Evolutionary conservation across 2,113 vertebrate species (phyloP).

Genomic region (Octodon degus): DNA sequence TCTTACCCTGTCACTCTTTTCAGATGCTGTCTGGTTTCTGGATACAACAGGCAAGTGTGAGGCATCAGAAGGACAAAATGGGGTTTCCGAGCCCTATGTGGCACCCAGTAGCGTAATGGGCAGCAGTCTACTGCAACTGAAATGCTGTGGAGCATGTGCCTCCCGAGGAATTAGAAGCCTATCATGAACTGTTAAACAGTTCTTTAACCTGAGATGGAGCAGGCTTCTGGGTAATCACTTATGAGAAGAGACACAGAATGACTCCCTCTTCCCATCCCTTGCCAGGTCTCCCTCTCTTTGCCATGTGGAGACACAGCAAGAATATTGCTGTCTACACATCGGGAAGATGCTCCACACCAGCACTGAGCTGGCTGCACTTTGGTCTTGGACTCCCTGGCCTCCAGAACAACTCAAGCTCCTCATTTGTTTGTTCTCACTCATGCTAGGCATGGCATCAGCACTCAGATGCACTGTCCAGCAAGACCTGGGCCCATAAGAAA

Average conservation of each 20-base stretch:
- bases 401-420: background rate
- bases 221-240: background rate
- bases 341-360: background rate
- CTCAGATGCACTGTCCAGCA: background rate
- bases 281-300: background rate
- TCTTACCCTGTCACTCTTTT: background rate
- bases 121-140: background rate
- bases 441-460: background rate
- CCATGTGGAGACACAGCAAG: background rate
- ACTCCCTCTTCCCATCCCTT: background rate
- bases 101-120: background rate
- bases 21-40: background rate
- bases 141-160: background rate
- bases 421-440: background rate
- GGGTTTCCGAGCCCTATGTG: background rate
- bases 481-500: background rate
- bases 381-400: background rate
- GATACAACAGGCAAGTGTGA: background rate
- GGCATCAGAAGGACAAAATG: background rate
- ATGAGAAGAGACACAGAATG: background rate
- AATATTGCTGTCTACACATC: background rate
- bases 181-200: background rate
- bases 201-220: background rate
- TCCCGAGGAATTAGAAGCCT: conserved; percentile 9
- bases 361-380: background rate